phyloP scores from a whole-genome alignment of 2,888 invertebrate genomes.

The Sinohyriopsis cumingii region DNA sequence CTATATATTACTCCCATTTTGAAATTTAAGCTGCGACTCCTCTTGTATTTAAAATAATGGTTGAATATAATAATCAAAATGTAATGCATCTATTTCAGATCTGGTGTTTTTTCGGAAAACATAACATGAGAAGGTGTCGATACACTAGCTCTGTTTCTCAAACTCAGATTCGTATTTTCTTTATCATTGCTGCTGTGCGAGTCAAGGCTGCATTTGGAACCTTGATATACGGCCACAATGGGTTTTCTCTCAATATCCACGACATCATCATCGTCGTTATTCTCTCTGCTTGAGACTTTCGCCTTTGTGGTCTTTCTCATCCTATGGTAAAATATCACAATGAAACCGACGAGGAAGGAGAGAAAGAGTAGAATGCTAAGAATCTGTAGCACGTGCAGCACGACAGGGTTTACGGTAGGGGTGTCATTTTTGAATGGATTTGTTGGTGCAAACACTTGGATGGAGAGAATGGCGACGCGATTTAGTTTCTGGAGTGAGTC shows the following conservation, averaged over 20 bases:
- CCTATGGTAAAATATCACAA: conserved; percentile 24
- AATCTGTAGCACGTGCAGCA: conserved; percentile 16
- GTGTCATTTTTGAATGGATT: conserved; percentile 3
- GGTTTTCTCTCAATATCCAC: conserved; percentile 14
- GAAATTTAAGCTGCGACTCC: no score
- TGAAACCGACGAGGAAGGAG: conserved; percentile 19
- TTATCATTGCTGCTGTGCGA: not conserved
- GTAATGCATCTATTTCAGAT: no score
- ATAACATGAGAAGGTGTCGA: no score
- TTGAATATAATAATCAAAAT: no score
- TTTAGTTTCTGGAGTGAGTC: conserved; percentile 31
- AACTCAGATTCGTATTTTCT: no score
- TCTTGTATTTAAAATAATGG: no score
- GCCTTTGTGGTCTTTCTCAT: no score
- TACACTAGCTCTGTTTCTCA: no score
- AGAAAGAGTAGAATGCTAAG: conserved; percentile 19
- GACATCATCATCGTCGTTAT: not conserved
- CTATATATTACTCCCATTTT: no score
- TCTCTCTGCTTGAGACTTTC: no score
- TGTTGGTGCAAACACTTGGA: conserved; percentile 19
- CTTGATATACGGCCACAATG: conserved; percentile 20
- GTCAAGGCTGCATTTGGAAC: conserved; percentile 24
- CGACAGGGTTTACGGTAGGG: conserved; percentile 13
- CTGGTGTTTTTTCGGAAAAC: no score
- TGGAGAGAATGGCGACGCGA: conserved; percentile 27